These are phyloP conservation scores for Perodicticus potto DNA, from an alignment of 2,797 vertebrate genomes.

Conservation along the genomic window DNA sequence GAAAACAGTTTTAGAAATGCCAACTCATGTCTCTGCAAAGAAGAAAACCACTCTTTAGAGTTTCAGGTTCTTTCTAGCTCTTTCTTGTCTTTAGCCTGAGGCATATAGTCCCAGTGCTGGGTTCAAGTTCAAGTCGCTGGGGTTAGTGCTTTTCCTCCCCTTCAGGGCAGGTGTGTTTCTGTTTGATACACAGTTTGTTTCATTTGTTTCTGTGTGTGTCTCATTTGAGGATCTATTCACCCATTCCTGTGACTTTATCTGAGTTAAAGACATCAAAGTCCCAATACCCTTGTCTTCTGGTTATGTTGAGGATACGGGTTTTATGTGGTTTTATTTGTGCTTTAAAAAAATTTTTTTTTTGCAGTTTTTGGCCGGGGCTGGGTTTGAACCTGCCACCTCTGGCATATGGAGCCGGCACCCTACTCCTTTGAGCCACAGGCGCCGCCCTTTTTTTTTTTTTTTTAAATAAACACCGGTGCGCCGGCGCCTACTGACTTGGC, in stretches of 20 bases:
- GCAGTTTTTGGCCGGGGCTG: too few species aligned
- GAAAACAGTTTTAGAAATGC: slow-evolving; percentile 21
- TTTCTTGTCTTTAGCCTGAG: slow-evolving; percentile 22
- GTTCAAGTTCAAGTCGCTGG: not conserved
- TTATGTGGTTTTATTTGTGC: not conserved
- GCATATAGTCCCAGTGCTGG: not conserved
- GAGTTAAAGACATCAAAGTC: not conserved
- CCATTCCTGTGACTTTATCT: slow-evolving; percentile 22
- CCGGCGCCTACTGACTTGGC: slow-evolving; percentile 94
- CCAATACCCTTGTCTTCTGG: not conserved
- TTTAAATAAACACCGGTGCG: slow-evolving; percentile 89
- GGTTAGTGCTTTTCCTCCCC: not conserved
- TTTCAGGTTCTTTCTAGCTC: slow-evolving; percentile 4
- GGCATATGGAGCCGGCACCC: too few species aligned
- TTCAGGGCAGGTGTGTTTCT: not conserved
- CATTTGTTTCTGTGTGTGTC: slow-evolving; percentile 10
- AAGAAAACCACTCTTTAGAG: not conserved
- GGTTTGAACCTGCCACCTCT: too few species aligned
- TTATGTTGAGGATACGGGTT: not conserved
- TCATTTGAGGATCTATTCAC: not conserved
- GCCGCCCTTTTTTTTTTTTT: too few species aligned
- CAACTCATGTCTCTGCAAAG: not conserved
- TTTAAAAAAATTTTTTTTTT: too few species aligned
- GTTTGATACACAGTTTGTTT: not conserved
- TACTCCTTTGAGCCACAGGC: too few species aligned